A percentile compares a stretch with the other conserved stretches of the same genome.
These are phyloP conservation scores for Teleogryllus occipitalis DNA, from an alignment of 1,140 invertebrate genomes.

Conservation along the genomic window DNA sequence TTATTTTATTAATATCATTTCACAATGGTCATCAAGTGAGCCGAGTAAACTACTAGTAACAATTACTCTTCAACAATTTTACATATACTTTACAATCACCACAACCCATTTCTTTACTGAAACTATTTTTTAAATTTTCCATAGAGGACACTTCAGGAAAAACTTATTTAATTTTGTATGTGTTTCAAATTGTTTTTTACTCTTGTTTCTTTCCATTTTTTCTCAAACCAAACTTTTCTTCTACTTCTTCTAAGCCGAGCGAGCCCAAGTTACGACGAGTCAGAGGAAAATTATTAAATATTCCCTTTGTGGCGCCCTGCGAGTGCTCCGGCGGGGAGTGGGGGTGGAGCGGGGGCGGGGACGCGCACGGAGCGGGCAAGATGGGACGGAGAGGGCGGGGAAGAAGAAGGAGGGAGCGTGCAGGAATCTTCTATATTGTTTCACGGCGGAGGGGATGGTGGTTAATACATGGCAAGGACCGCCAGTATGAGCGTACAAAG, in stretches of 20 bases:
- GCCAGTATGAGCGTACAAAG: background rate
- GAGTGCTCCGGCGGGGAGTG: background rate
- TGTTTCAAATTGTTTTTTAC: background rate
- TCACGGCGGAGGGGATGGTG: background rate
- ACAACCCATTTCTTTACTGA: background rate
- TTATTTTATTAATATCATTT: too few relatives aligned
- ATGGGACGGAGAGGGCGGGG: background rate
- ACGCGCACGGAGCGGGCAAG: background rate
- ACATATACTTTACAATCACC: background rate
- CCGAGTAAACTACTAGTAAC: too few relatives aligned
- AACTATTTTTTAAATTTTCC: background rate
- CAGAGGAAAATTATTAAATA: conserved; percentile 6
- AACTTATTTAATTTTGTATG: background rate
- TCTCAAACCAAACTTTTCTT: conserved; percentile 5
- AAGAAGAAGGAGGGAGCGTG: background rate
- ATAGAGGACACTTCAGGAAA: background rate
- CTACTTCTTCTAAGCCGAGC: conserved; percentile 3
- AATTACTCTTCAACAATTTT: background rate
- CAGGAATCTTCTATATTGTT: conserved; percentile 5
- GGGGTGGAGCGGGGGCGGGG: background rate
- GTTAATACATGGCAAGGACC: background rate
- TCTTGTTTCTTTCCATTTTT: background rate
- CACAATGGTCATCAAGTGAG: background rate
- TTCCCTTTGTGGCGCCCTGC: background rate
- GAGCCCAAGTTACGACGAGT: background rate